Base-by-base conservation (phyloP, 2,113 vertebrate genomes). In the Montifringilla adamsi region DNA sequence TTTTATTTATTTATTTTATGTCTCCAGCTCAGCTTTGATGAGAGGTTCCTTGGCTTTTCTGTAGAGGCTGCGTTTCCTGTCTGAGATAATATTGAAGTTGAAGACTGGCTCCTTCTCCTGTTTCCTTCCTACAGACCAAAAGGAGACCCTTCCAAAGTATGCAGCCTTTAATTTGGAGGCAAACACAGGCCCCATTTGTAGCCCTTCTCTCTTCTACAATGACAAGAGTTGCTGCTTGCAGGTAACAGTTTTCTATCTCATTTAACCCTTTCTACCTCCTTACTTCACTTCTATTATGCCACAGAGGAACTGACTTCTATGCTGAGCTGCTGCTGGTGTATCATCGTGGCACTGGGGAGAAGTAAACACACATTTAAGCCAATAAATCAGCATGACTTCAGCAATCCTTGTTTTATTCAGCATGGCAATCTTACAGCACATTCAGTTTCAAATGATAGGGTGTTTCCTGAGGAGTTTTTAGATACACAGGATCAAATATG, bases 11-110 rank as follows among this genome's bases (percentile, higher is more conserved):
- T 95, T 92, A 79, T 89, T 95, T 95, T 59, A 31, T 67, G 78
- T 77, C 60, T 92, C 88, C 76, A 89, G 72, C 68, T 78, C 72
- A 70, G 68, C 93, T 97, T 96, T 95, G 91, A 95, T 94, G 93
- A 91, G 80, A 60, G 30, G 69, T 64, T 84, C 58, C 77, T 81
- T 68, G 83, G 20, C 56, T 92, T 56, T 64, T 82, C 80, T 91
- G 86, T 69, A 58, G 55, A 74, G 64, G 28, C 64, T 79, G 68
- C 1, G 21, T 86, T 95, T 95, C 94, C 92, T 96, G 95, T 28
- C 85, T 86, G 72, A 90, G 90, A 52, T 59, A 84, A 80, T 87
- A 89, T 33, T 75, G 63, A 78, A 56, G 72, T 33, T 75, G 63
- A 78, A 56, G 72, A 70, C 60, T 75, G 83, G 74, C 33, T 86